Evolutionary conservation across 1,140 invertebrate species (phyloP).

Genomic region (Camponotus vicinus): DNA sequence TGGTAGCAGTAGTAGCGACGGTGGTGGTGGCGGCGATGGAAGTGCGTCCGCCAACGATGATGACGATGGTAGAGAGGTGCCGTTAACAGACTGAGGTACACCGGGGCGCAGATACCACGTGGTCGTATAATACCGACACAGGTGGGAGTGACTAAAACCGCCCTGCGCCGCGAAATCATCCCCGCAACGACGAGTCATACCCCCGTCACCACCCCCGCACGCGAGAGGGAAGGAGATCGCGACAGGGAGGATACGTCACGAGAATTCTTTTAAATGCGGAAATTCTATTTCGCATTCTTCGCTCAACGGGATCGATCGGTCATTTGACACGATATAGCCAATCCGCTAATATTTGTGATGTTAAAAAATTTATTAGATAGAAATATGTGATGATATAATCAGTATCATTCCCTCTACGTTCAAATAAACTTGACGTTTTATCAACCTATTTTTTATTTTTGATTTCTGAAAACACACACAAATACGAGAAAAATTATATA

Average conservation of each 20-base stretch:
- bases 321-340: background rate
- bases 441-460: background rate
- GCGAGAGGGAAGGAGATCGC: background rate
- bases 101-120: constrained; percentile 78
- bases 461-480: no score
- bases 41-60: constrained; percentile 58
- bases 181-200: constrained; percentile 58
- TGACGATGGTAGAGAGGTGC: constrained; percentile 61
- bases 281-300: background rate
- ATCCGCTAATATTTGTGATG: no score
- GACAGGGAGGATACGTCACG: constrained; percentile 7
- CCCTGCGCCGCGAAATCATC: constrained; percentile 76
- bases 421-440: background rate
- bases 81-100: constrained; percentile 74
- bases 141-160: constrained; percentile 85
- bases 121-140: constrained; percentile 81
- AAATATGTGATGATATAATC: no score
- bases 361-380: no score
- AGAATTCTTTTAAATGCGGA: background rate
- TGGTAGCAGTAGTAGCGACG: constrained; percentile 22
- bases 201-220: constrained; percentile 59
- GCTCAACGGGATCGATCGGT: background rate
- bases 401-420: no score
- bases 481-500: background rate
- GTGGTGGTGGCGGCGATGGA: constrained; percentile 55